Evolutionary conservation across 2,113 vertebrate genomes (phyloP), one percentile per base, ranked within the genome.

Genomic region (Apteryx owenii): DNA sequence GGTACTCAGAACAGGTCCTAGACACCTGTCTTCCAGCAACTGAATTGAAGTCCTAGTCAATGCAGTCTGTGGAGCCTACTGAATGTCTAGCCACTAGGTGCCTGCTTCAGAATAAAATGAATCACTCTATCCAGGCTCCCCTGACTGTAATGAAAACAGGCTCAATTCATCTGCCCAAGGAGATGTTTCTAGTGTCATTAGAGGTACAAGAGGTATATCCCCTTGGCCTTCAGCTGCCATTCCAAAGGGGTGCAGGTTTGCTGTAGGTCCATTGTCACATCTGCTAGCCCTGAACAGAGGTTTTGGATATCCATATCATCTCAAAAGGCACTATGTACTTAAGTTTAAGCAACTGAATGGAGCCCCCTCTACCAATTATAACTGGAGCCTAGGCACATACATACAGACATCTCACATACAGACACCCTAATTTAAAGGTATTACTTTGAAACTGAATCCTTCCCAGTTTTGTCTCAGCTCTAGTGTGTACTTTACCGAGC

Each of bases 81-180:
- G 31, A 88, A 85, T 1, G 2, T 13, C 33, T 33, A 76, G 19
- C 7, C 1, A 38, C 40, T 53, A n/a, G 12, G 8, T 23, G 10
- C 33, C 28, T 44, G 11, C 33, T 75, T 71, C 36, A 62, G 26
- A 36, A 71, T 75, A 4, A 75, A 75, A 82, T 10, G 1, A 71
- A 50, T 73, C 0, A 0, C 23, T 81, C 36, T 48, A 4, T 21
- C 22, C 71, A 54, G 19, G 31, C 3, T 69, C 23, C 20, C n/a
- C 53, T 78, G 42, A 25, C 58, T 61, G 14, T 20, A 70, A 51
- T 26, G 23, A 65, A 65, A 16, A 78, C 14, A 12, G 18, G 7
- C 7, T 62, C 36, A 42, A 48, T 36, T 68, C 25, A 68, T 14
- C 25, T 72, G 36, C 53, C 19, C 31, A n/a, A 50, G 25, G 17